A percentile compares a stretch with the other conserved stretches of the same genome.
Conservation (phyloP, 2,888 invertebrate genomes). For the Machimus rusticus region DNA sequence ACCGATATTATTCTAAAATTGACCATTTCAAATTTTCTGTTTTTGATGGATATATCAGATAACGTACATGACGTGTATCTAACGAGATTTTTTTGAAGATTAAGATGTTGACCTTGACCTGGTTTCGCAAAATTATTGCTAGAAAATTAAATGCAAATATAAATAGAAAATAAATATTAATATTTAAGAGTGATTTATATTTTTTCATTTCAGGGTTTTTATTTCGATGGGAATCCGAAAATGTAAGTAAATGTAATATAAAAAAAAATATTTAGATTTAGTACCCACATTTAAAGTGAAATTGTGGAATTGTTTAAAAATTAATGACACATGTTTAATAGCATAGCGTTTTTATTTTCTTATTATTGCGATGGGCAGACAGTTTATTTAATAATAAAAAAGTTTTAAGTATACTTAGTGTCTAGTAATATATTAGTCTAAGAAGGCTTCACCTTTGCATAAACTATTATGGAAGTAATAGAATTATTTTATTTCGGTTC, state of each 20-base stretch:
- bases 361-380: too few species aligned
- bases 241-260: too few species aligned
- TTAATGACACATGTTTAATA: neutral
- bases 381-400: too few species aligned
- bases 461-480: too few species aligned
- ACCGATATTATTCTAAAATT: neutral
- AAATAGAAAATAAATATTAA: neutral
- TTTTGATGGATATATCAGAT: neutral
- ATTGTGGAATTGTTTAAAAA: neutral
- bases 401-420: too few species aligned
- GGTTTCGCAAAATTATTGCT: neutral
- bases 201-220: neutral
- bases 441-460: too few species aligned
- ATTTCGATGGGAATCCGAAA: neutral
- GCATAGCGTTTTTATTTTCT: too few species aligned
- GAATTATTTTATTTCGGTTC: too few species aligned
- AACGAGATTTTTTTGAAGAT: neutral
- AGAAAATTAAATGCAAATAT: neutral
- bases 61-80: neutral
- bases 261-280: neutral
- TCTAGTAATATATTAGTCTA: too few species aligned
- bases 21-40: neutral
- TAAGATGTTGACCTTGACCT: conserved; percentile 19
- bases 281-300: neutral
- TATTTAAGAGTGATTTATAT: neutral